Evolutionary conservation across 2,888 invertebrate species (phyloP).

Genomic region (Rhingia campestris): DNA sequence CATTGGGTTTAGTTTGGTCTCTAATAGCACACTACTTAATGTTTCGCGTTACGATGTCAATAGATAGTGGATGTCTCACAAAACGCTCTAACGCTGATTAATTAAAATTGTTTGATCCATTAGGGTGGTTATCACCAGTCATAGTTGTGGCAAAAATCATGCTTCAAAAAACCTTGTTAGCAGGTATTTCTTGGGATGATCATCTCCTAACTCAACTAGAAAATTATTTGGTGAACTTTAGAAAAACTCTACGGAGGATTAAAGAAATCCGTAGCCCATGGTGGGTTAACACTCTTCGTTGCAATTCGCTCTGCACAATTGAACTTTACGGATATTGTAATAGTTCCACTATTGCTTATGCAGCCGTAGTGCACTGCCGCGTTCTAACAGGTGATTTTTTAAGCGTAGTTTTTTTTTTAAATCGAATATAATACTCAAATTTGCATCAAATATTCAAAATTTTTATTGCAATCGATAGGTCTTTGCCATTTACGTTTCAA

Average conservation of each 20-base stretch:
- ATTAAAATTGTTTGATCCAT: not conserved
- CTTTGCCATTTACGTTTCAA: too few relatives aligned
- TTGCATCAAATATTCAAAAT: too few relatives aligned
- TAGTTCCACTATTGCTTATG: conserved; percentile 6
- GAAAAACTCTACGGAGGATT: not conserved
- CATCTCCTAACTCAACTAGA: not conserved
- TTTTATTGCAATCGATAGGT: too few relatives aligned
- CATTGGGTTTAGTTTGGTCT: conserved; percentile 36
- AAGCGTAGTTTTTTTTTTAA: too few relatives aligned
- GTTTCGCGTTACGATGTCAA: not conserved
- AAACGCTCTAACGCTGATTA: not conserved
- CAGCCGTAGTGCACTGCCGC: too few relatives aligned
- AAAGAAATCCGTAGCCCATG: not conserved
- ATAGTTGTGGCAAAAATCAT: too few relatives aligned
- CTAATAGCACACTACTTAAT: conserved; percentile 10
- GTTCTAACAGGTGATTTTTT: too few relatives aligned
- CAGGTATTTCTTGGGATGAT: conserved; percentile 6
- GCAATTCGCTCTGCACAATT: not conserved
- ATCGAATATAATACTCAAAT: too few relatives aligned
- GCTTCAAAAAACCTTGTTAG: conserved; percentile 8
- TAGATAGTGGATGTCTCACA: not conserved
- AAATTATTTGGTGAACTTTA: not conserved
- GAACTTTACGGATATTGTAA: not conserved
- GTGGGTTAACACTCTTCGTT: not conserved
- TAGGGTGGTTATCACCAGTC: not conserved